Evolutionary conservation across 2,113 vertebrate species (phyloP).

Genomic region (Phycodurus eques): DNA sequence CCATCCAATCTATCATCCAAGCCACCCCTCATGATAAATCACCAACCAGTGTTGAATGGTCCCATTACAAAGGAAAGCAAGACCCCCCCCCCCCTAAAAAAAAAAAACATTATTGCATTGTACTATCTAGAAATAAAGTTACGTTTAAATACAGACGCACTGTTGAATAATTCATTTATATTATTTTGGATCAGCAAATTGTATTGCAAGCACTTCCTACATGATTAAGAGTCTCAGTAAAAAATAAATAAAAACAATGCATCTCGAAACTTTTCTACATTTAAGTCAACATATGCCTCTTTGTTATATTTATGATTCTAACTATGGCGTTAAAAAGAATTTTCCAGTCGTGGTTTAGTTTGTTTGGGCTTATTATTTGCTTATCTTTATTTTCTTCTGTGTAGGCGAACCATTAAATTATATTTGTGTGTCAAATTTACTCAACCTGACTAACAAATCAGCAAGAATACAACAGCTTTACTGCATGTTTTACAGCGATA

Average conservation of each 20-base stretch:
- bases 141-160: too few relatives aligned
- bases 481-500: not conserved
- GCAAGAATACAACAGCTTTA: not conserved
- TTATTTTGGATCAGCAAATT: not conserved
- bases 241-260: not conserved
- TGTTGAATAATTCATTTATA: too few relatives aligned
- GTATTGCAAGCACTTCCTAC: not conserved
- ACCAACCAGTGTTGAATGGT: too few relatives aligned
- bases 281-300: not conserved
- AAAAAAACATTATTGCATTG: too few relatives aligned
- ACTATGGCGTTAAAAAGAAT: not conserved
- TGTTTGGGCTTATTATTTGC: conserved; percentile 2
- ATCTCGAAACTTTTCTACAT: not conserved
- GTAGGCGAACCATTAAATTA: not conserved
- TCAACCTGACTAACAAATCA: conserved; percentile 2
- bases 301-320: not conserved
- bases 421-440: not conserved
- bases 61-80: too few relatives aligned
- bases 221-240: not conserved
- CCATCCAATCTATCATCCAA: too few relatives aligned
- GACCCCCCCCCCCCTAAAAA: too few relatives aligned
- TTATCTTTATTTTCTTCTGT: conserved; percentile 11
- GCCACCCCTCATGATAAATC: too few relatives aligned
- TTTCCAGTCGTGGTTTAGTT: not conserved
- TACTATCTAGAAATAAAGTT: too few relatives aligned